Evolutionary conservation across 2,113 vertebrate species (phyloP), one percentile per base, ranked within the genome.

Genomic region (Cnemophilus loriae): DNA sequence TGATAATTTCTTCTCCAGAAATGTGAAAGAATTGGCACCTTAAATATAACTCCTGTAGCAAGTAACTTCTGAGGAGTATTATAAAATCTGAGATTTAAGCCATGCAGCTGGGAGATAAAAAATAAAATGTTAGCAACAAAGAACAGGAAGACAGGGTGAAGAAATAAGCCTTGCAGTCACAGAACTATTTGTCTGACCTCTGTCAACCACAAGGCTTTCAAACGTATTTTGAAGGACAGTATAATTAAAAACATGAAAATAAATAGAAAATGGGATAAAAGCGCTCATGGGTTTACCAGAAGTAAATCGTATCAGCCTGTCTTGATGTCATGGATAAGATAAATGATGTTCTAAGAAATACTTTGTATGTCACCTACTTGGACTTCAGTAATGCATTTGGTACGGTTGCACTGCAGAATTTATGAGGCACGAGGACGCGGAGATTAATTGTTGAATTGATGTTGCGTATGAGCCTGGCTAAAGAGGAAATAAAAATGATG

Each of bases 401-500:
- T 94, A 68, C 1, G 12, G 84, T n/a, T 91, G 65, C 65, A 41
- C 53, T 53, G 74, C 44, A 93, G 81, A 95, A 95, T 95, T 95
- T 91, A 95, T 93, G 80, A 95, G 80, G 47, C 87, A 68, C 3
- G 0, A 84, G 65, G 46, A 64, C 11, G 3, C 7, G 6, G 87
- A 94, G 89, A 95, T 94, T 94, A 93, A 87, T 92, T 91, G 69
- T 63, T 3, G 0, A 94, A 87, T 42, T 89, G 77, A 41, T 87
- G 24, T 37, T 91, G 76, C 11, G 1, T 71, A 71, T 84, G 61
- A 44, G 57, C 60, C 57, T 95, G 84, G 65, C 84, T 87, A 64
- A 89, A 87, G 87, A 93, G 49, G 73, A 95, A 87, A 84, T 94
- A 95, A 95, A 96, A 95, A 90, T 73, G 12, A 87, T 86, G 84